phyloP scores from a whole-genome alignment of 2,888 invertebrate genomes.

The Eupsilia transversa region DNA sequence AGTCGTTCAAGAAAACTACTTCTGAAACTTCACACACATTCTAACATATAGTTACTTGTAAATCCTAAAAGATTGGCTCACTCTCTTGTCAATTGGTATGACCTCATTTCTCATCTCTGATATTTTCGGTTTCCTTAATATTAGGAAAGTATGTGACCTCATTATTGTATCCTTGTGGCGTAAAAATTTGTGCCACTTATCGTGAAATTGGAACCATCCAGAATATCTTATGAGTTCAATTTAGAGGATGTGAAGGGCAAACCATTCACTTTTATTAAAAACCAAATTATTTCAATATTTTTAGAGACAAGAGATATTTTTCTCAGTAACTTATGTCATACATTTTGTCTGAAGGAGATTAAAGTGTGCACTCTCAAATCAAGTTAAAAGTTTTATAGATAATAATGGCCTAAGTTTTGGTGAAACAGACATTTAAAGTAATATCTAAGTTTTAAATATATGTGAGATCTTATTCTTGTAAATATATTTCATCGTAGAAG shows the following conservation, averaged over 20 bases:
- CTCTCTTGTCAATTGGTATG: conserved; percentile 6
- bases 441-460: conserved; percentile 18
- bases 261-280: not conserved
- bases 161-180: conserved; percentile 26
- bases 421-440: conserved; percentile 49
- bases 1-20: conserved; percentile 1
- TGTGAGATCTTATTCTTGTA: conserved; percentile 32
- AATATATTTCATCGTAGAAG: conserved; percentile 26
- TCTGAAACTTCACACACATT: not conserved
- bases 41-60: not conserved
- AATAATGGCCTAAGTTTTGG: conserved; percentile 29
- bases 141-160: conserved; percentile 17
- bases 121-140: conserved; percentile 18
- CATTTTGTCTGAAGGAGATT: not conserved
- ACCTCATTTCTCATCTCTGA: conserved; percentile 16
- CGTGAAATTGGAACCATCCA: conserved; percentile 21
- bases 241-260: conserved; percentile 8
- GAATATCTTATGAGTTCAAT: conserved; percentile 23
- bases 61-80: not conserved
- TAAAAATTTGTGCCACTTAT: conserved; percentile 19
- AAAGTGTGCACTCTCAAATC: conserved; percentile 10
- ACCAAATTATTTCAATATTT: conserved; percentile 2
- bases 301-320: not conserved
- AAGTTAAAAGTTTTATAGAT: conserved; percentile 22
- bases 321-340: not conserved